Evolutionary conservation across 2,797 vertebrate genomes (phyloP).

Genomic region (Loriculus beryllinus): DNA sequence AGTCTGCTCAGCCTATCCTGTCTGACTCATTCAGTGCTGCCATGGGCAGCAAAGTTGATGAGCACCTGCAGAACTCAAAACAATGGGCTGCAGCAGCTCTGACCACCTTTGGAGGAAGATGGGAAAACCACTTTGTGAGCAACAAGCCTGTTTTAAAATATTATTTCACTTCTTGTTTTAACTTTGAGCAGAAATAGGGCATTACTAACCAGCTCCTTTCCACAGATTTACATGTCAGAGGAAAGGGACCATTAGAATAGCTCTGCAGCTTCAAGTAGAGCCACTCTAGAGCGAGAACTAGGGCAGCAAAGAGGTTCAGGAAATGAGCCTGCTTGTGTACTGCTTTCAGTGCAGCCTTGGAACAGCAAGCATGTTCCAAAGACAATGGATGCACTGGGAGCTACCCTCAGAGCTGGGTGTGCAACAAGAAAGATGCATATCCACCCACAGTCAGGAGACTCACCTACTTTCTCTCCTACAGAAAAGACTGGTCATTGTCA

Average conservation of each 20-base stretch:
- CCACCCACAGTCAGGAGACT: background rate
- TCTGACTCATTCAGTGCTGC: background rate
- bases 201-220: background rate
- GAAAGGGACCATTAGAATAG: background rate
- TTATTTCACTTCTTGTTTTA: background rate
- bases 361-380: background rate
- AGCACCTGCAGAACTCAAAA: background rate
- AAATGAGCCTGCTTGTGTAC: fast-evolving
- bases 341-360: fast-evolving
- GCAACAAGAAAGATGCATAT: background rate
- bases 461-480: background rate
- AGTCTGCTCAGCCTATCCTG: background rate
- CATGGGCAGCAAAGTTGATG: background rate
- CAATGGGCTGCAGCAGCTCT: background rate
- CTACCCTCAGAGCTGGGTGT: background rate
- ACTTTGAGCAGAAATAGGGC: background rate
- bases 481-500: background rate
- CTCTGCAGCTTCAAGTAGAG: background rate
- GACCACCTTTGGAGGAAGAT: background rate
- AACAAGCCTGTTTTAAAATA: background rate
- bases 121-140: background rate
- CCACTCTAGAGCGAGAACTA: background rate
- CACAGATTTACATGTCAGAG: fast-evolving
- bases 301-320: background rate
- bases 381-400: background rate